Base-by-base conservation (phyloP, 2,888 invertebrate species). In the Endotricha flammealis region DNA sequence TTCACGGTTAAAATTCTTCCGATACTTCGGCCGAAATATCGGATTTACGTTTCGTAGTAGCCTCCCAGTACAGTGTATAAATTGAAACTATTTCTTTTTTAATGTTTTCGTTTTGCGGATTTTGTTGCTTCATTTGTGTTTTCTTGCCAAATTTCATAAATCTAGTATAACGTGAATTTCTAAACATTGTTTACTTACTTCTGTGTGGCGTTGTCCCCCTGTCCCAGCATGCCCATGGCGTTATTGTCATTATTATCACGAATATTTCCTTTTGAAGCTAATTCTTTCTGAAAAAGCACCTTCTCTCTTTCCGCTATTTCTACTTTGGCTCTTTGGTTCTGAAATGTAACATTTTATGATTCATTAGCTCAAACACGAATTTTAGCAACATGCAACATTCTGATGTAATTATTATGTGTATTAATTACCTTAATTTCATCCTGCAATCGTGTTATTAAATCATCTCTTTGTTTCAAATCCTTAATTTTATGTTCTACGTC, bases 221-320 rank as follows among this genome's bases (percentile, higher is more conserved):
- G 67, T 20, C 78, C 80, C 14, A 76, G 46, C 11, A 68, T 47
- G 6, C 74, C 78, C 46, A 71, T 62, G 5, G 75, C 63, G 29
- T 65, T 75, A 49, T 85, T 85, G 41, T 83, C 83, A 49, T 85
- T 85, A 29, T 79, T 85, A 39, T 83, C 85, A 9, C 67, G 57
- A 20, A 72, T 46, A 39, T 68, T 71, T 8, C 57, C 57, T 31
- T 64, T 71, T 1, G 55, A 44, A 1, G 64, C 41, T 12, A 74
- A 49, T 45, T 86, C 81, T 41, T 82, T 85, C 43, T 83, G 71
- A 30, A 85, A 39, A 7, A 77, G 44, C 20, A 61, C 27, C 47
- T 80, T 86, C 48, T 86, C 83, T 39, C 80, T 64, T 52, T 85
- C 80, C 0, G 71, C 58, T 48, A 83, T 61, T 57, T 86, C 82